Base-by-base conservation (phyloP, 1,140 invertebrate species). In the Gyrodactylus bullatarudis region DNA sequence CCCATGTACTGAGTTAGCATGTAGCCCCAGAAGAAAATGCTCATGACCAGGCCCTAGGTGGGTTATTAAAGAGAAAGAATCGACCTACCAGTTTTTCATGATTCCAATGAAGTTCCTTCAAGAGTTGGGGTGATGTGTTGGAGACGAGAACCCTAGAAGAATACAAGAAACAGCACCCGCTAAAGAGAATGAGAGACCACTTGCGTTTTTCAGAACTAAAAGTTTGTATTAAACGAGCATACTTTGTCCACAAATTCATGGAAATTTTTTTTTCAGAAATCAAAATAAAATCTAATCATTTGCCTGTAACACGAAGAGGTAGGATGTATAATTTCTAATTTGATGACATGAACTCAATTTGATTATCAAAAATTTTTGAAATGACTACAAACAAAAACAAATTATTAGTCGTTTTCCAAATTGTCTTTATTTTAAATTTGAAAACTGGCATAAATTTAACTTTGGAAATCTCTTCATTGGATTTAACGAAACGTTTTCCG, bases 1-100 rank as follows among this genome's bases (percentile, higher is more conserved):
- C 85, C 86, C 70, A 86, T 76, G 26, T 83, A 84, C 79, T 87
- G 86, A 0, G 86, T 87, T 69, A 87, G 77, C 0, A 85, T 86
- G 76, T 87, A 87, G 71, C 86, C 86, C 86, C 86, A 87, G 77
- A 87, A 87, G 77, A 87, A 87, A 26, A 85, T 85, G 1, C 86
- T 87, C 16, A 87, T 77, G 69, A 87, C 84, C 0, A 85, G 85
- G 1, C 86, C 83, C 83, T 84, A 54, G 2, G 27, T 69, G 1
- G n/a, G 8, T n/a, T 8, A 54, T 16, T 54, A 16, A 16, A 54
- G n/a, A 54, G 8, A 54, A 54, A 54, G 34, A 54, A 54, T 8
- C 8, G 8, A 54, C 20, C 20, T 8, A 68, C 68, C 8, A 24
- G 21, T 24, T 21, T 20, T n/a, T 24, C 20, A 16, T 24, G 70